Conservation (phyloP, 37 sponge, comb jelly and placozoan genomes). For the Diacarnus erythraeanus region DNA sequence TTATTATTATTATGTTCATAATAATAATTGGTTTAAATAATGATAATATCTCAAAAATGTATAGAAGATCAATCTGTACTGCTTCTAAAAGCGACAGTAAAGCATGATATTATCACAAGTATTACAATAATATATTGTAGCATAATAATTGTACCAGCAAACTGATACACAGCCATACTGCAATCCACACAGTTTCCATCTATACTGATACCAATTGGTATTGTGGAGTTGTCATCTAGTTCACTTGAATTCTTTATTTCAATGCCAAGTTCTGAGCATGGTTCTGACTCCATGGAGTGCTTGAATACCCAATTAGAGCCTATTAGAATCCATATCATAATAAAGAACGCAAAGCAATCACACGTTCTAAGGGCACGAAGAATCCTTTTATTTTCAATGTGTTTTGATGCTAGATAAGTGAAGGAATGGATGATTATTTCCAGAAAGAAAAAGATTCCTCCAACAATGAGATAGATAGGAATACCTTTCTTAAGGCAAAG, state of each 20-base stretch:
- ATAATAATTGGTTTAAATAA: not conserved
- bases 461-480: slow-evolving; percentile 39
- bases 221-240: too few species aligned
- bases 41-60: not conserved
- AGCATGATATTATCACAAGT: slow-evolving; percentile 4
- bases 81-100: not conserved
- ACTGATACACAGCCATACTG: slow-evolving; percentile 11
- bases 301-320: slow-evolving; percentile 37
- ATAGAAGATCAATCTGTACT: not conserved
- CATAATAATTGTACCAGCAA: slow-evolving; percentile 10
- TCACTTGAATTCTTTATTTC: too few species aligned
- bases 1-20: not conserved
- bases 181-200: slow-evolving; percentile 23
- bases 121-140: slow-evolving; percentile 12
- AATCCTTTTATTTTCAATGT: not conserved
- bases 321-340: slow-evolving; percentile 29
- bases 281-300: not conserved
- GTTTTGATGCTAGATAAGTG: not conserved
- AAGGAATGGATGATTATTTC: slow-evolving; percentile 4
- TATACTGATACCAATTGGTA: not conserved
- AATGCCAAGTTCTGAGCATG: not conserved
- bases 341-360: slow-evolving; percentile 19
- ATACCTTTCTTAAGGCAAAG: not conserved
- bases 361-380: not conserved
- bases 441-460: not conserved